Percentiles rank a stretch among this genome's conserved stretches.
phyloP scores from a whole-genome alignment of 2,797 vertebrate genomes.

The Rallus crepitans region DNA sequence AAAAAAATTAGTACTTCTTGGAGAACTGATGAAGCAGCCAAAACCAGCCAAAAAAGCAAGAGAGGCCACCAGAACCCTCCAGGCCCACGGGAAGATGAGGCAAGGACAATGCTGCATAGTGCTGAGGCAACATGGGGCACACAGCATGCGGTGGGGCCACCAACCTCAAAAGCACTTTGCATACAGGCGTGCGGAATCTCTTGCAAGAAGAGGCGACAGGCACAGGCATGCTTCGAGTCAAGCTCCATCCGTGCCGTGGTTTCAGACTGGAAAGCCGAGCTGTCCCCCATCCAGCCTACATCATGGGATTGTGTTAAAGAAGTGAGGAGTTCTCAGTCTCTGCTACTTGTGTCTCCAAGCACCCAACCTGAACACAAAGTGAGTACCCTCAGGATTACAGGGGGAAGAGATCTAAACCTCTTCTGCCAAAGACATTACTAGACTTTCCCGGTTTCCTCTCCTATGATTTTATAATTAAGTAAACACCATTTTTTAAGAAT shows the following conservation, averaged over 20 bases:
- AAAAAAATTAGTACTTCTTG: not conserved
- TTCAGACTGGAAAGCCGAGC: rapidly evolving
- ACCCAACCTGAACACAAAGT: not conserved
- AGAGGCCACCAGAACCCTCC: not conserved
- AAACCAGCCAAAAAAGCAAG: not conserved
- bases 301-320: not conserved
- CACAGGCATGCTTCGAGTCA: rapidly evolving
- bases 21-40: not conserved
- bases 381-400: not conserved
- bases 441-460: not conserved
- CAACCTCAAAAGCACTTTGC: not conserved
- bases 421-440: not conserved
- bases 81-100: rapidly evolving
- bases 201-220: rapidly evolving
- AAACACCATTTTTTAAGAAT: not conserved
- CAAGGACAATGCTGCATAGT: rapidly evolving
- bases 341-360: not conserved
- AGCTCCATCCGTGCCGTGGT: rapidly evolving
- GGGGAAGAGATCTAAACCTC: not conserved
- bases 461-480: not conserved
- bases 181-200: too few species aligned
- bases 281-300: not conserved
- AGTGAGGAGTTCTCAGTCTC: not conserved
- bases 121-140: not conserved
- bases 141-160: not conserved